Conservation (phyloP, 2,888 invertebrate genomes). For the Ctena decussata region DNA sequence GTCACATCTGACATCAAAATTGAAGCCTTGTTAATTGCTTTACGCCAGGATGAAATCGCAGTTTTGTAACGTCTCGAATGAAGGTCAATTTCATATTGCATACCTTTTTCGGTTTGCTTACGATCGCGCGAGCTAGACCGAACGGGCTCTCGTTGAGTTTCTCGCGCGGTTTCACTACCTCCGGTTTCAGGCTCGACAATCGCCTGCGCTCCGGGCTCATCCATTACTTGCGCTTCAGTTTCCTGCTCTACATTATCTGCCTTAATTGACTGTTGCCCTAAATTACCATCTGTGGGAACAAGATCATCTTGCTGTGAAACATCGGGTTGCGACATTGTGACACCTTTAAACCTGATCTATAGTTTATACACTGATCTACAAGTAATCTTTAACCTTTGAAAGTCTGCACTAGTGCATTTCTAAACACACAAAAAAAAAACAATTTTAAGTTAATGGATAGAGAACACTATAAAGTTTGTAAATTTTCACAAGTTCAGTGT, state of each 20-base stretch:
- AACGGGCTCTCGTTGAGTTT: not conserved
- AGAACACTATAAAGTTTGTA: too few relatives aligned
- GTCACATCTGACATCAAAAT: not conserved
- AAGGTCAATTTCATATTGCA: not conserved
- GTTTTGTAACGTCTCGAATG: not conserved
- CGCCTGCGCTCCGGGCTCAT: not conserved
- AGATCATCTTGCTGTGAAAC: not conserved
- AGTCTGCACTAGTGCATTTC: not conserved
- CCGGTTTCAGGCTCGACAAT: not conserved
- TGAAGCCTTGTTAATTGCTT: not conserved
- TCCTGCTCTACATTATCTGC: not conserved
- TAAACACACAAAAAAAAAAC: not conserved
- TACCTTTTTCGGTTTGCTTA: not conserved
- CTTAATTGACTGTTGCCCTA: not conserved
- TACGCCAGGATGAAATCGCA: constrained; percentile 7
- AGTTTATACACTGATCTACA: not conserved
- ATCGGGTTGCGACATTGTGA: not conserved
- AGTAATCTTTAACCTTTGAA: not conserved
- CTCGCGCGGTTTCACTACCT: not conserved
- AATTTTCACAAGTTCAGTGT: too few relatives aligned
- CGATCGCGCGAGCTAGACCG: not conserved
- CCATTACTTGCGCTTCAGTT: not conserved
- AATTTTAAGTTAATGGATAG: too few relatives aligned
- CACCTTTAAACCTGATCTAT: not conserved
- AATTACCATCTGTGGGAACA: not conserved